phyloP scores from a whole-genome alignment of 2,888 invertebrate species.

The Phyllotreta cruciferae region DNA sequence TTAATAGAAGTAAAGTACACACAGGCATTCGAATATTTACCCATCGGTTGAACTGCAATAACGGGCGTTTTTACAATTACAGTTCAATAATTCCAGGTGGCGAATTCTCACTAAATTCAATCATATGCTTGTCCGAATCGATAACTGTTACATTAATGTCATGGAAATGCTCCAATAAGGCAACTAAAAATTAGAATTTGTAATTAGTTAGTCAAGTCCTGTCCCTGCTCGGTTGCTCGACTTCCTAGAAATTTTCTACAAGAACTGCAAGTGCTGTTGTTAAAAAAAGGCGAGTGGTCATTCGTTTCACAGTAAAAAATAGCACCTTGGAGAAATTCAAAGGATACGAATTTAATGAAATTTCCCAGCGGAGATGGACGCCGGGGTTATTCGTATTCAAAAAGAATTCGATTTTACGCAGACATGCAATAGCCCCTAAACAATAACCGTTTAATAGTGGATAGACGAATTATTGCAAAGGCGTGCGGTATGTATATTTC shows the following conservation, averaged over 20 bases:
- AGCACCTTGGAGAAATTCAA: slow-evolving; percentile 33
- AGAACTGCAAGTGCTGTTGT: neutral
- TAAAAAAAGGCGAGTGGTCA: slow-evolving; percentile 24
- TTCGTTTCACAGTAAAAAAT: slow-evolving; percentile 26
- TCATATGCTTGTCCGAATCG: slow-evolving; percentile 26
- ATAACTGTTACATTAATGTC: slow-evolving; percentile 14
- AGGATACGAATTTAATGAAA: slow-evolving; percentile 41
- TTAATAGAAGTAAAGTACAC: too few relatives aligned
- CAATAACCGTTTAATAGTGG: slow-evolving; percentile 38
- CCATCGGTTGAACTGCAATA: slow-evolving; percentile 10
- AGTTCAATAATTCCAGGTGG: slow-evolving; percentile 24
- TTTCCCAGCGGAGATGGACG: slow-evolving; percentile 33
- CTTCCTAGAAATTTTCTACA: neutral
- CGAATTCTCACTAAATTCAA: slow-evolving; percentile 19
- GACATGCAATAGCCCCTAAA: slow-evolving; percentile 29
- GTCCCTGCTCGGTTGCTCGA: neutral
- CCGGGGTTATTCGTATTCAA: slow-evolving; percentile 29
- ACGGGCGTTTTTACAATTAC: slow-evolving; percentile 23
- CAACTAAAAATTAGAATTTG: too few relatives aligned
- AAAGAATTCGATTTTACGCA: slow-evolving; percentile 29
- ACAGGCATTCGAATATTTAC: slow-evolving; percentile 5
- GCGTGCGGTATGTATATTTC: neutral
- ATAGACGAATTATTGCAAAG: slow-evolving; percentile 35
- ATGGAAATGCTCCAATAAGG: slow-evolving; percentile 21
- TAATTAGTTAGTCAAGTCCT: neutral